Conservation (phyloP, 2,888 invertebrate species). For the Andrena camellia region DNA sequence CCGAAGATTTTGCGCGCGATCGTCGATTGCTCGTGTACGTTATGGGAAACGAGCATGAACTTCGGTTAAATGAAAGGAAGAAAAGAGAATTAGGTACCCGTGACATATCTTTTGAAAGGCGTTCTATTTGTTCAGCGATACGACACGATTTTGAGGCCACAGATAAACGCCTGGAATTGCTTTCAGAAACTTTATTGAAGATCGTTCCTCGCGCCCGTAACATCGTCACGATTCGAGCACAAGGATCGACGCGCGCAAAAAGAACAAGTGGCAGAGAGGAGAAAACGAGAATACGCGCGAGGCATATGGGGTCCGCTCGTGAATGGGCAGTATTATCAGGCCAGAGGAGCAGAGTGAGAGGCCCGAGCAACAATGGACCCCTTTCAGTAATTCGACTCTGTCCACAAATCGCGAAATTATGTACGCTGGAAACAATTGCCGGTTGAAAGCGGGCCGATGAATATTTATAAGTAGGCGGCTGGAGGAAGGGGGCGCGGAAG, state of each 20-base stretch:
- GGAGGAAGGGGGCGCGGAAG: conserved; percentile 10
- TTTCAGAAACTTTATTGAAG: not conserved
- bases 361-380: conserved; percentile 73
- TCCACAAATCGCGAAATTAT: conserved; percentile 79
- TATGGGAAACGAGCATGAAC: not conserved
- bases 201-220: not conserved
- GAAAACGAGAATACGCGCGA: conserved; percentile 8
- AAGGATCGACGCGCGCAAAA: not conserved
- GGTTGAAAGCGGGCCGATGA: conserved; percentile 58
- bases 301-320: conserved; percentile 64
- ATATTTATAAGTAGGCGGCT: conserved; percentile 42
- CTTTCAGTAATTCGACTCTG: conserved; percentile 81
- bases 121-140: not conserved
- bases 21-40: conserved; percentile 23
- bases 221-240: not conserved
- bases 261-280: not conserved
- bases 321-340: conserved; percentile 79
- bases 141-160: not conserved
- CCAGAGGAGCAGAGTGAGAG: conserved; percentile 38
- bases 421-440: conserved; percentile 76
- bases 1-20: conserved; percentile 44
- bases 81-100: not conserved
- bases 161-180: not conserved
- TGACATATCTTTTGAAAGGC: not conserved
- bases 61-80: not conserved